phyloP scores from a whole-genome alignment of 2,113 vertebrate genomes.

The Phasianus colchicus region DNA sequence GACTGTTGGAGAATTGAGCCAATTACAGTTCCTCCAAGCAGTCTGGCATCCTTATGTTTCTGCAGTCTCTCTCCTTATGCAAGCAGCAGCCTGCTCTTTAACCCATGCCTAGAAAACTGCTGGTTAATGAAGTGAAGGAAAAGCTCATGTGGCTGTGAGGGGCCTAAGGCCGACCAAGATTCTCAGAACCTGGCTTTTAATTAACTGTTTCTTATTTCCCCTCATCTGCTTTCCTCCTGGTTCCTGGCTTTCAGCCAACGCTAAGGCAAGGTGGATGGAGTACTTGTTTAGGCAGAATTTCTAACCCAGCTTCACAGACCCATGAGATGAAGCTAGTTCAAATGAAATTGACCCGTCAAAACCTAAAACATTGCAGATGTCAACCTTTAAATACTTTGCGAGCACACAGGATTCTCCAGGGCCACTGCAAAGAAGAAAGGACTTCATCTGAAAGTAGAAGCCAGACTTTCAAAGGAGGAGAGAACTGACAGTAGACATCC shows the following conservation, averaged over 20 bases:
- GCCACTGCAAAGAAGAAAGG: background rate
- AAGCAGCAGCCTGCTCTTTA: constrained; percentile 41
- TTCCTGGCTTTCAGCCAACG: constrained; percentile 27
- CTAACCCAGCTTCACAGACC: background rate
- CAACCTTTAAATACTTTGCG: background rate
- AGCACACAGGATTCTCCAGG: background rate
- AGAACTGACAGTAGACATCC: background rate
- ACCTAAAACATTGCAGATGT: background rate
- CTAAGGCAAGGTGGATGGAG: background rate
- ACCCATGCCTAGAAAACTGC: background rate
- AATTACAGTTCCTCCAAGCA: fast-evolving
- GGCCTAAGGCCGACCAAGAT: constrained; percentile 11
- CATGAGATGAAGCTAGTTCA: constrained; percentile 1
- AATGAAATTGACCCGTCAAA: constrained; percentile 24
- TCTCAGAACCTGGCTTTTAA: constrained; percentile 26
- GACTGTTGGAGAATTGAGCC: background rate
- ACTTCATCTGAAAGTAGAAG: background rate
- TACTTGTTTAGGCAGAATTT: constrained; percentile 34
- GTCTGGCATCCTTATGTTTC: background rate
- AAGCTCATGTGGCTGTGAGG: constrained; percentile 38
- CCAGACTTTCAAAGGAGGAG: background rate
- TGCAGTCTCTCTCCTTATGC: background rate
- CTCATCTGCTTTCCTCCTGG: background rate
- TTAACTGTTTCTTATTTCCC: background rate
- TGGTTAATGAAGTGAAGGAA: constrained; percentile 3